Percentiles rank a stretch among this genome's conserved stretches.
phyloP scores from a whole-genome alignment of 2,888 invertebrate genomes.

The Liodrosophila aerea region DNA sequence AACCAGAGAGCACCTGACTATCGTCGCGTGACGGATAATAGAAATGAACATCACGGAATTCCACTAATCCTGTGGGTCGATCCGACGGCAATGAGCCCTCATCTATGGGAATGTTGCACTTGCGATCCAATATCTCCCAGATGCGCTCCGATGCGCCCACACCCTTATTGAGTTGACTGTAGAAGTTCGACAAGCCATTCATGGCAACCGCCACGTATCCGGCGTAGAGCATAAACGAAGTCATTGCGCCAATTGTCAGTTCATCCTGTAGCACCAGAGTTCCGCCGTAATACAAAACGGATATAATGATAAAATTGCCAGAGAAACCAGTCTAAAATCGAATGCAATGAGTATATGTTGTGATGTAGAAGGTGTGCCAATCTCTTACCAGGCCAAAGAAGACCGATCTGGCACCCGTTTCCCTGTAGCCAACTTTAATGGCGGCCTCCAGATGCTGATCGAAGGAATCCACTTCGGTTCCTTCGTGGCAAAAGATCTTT shows the following conservation, averaged over 20 bases:
- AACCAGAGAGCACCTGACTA: slow-evolving; percentile 85
- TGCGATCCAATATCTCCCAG: slow-evolving; percentile 93
- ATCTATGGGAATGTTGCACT: slow-evolving; percentile 88
- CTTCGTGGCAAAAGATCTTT: slow-evolving; percentile 94
- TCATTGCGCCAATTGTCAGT: slow-evolving; percentile 92
- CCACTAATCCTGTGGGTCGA: slow-evolving; percentile 85
- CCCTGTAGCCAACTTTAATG: slow-evolving; percentile 91
- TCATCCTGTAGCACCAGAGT: slow-evolving; percentile 91
- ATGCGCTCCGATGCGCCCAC: slow-evolving; percentile 94
- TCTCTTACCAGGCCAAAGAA: slow-evolving; percentile 93
- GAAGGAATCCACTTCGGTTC: slow-evolving; percentile 88
- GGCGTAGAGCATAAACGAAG: slow-evolving; percentile 96
- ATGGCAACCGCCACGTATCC: slow-evolving; percentile 96
- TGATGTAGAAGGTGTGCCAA: too few species aligned
- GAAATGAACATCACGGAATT: slow-evolving; percentile 89
- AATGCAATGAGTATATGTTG: too few species aligned
- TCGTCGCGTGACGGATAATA: slow-evolving; percentile 87
- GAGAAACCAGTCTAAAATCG: slow-evolving; percentile 89
- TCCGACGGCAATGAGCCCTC: slow-evolving; percentile 79
- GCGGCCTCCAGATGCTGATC: slow-evolving; percentile 87
- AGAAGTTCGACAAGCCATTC: slow-evolving; percentile 94
- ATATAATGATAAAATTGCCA: slow-evolving; percentile 94
- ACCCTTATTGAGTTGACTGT: slow-evolving; percentile 96
- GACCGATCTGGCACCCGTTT: slow-evolving; percentile 92
- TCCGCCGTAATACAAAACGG: slow-evolving; percentile 96